Evolutionary conservation across 2,797 vertebrate genomes (phyloP), one percentile per base, ranked within the genome.

Genomic region (Liparis tanakae): DNA sequence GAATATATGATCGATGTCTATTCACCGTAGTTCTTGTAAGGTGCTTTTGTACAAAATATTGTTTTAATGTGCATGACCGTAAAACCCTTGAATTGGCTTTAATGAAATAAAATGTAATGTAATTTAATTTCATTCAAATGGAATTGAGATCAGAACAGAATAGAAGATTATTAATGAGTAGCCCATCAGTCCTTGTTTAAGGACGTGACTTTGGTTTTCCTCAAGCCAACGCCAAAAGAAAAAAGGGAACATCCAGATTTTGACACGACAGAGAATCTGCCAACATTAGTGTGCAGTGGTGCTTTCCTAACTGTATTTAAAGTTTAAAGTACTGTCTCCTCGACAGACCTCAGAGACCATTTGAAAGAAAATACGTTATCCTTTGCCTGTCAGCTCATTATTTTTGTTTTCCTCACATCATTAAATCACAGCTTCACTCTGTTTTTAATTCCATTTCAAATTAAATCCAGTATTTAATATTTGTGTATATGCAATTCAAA

Each of bases 251-350:
- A 61, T 84, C 65, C 39, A 67, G 66, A 73, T 63, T 72, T 18
- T 51, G 71, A 77, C 70, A 74, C 75, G 84, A 89, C 70, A 61
- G 70, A 76, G 67, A 73, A 73, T 71, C 59, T 68, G 60, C 72
- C 69, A 74, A 80, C 82, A 82, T 70, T n/a, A 72, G 78, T 65
- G 71, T 50, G 74, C 70, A 41, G 62, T 59, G 60, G 65, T 76
- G 55, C 58, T 81, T 85, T 86, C 71, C 79, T 80, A 37, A 63
- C 67, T 59, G 58, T 63, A 53, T 83, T 68, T 80, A 56, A 79
- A 85, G 76, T 83, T 68, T 80, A 56, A 79, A 85, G 76, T 34
- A 0, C 33, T 51, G 57, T 79, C 70, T 74, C 60, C 70, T 76
- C 33, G 0, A 79, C 48, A 84, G 36, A 68, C 48, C 67, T 74